Evolutionary conservation across 2,113 vertebrate genomes (phyloP).

Genomic region (Pholis gunnellus): DNA sequence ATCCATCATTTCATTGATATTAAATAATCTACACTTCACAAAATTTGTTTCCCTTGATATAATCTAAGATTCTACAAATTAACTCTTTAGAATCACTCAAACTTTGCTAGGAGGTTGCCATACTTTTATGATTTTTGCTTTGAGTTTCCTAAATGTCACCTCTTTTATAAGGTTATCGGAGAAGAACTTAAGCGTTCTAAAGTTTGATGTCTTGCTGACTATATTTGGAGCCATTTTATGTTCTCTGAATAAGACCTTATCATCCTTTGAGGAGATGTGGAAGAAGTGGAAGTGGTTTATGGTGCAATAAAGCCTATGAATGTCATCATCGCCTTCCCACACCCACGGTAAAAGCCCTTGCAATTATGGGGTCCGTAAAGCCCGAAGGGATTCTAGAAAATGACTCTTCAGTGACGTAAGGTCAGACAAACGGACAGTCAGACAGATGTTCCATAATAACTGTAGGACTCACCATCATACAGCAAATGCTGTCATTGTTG

Average conservation of each 20-base stretch:
- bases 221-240: constrained; percentile 31
- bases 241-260: constrained; percentile 36
- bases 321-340: constrained; percentile 49
- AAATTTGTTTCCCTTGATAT: not conserved
- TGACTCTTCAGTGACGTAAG: constrained; percentile 39
- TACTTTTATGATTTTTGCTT: not conserved
- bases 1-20: not conserved
- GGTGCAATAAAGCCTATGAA: constrained; percentile 58
- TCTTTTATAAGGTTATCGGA: not conserved
- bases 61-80: not conserved
- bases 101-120: not conserved
- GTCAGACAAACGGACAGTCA: constrained; percentile 28
- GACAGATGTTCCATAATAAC: constrained; percentile 15
- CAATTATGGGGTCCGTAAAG: constrained; percentile 50
- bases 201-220: constrained; percentile 14
- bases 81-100: not conserved
- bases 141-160: not conserved
- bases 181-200: not conserved
- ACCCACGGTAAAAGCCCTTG: constrained; percentile 25
- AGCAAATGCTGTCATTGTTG: not conserved
- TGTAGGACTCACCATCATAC: not conserved
- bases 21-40: not conserved
- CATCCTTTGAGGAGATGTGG: constrained; percentile 30
- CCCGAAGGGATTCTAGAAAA: constrained; percentile 33
- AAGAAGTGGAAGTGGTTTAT: constrained; percentile 53